These are phyloP conservation scores for Condylostylus longicornis DNA, from an alignment of 1,140 invertebrate genomes.

Conservation along the genomic window DNA sequence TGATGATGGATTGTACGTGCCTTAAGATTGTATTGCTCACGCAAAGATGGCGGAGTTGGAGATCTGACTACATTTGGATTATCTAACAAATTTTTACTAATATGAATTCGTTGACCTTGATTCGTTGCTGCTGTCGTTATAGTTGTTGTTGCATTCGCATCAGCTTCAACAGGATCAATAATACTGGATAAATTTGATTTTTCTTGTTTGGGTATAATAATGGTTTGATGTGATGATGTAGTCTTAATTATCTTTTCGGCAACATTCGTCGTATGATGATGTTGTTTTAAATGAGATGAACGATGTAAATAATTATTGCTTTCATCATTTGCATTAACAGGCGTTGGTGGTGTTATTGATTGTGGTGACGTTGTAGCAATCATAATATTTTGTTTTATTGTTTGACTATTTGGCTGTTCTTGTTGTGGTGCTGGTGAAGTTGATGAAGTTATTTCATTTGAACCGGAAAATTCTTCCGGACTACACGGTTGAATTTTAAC, in stretches of 20 bases:
- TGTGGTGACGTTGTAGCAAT: background rate
- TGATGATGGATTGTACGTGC: constrained; percentile 1
- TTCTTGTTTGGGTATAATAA: too few relatives aligned
- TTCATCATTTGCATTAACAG: constrained; percentile 13
- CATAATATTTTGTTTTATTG: too few relatives aligned
- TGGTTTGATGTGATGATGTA: constrained; percentile 29
- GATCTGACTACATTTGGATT: constrained; percentile 8
- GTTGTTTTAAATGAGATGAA: too few relatives aligned
- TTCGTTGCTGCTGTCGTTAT: constrained; percentile 9
- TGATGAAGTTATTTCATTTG: constrained; percentile 44
- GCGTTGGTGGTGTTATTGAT: constrained; percentile 1
- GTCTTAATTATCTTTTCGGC: too few relatives aligned
- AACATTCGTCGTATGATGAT: too few relatives aligned
- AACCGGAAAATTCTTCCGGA: constrained; percentile 28
- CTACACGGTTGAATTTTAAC: constrained; percentile 32
- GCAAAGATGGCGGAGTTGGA: constrained; percentile 11
- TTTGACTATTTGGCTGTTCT: constrained; percentile 2
- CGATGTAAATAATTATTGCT: constrained; percentile 27
- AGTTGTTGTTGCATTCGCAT: constrained; percentile 7
- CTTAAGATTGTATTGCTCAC: constrained; percentile 4
- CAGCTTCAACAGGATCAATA: constrained; percentile 2
- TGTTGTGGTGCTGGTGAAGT: constrained; percentile 35
- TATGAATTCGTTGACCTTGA: constrained; percentile 21
- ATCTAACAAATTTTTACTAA: constrained; percentile 28
- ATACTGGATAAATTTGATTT: too few relatives aligned